These are phyloP conservation scores for Sebastes ruberrimus DNA, from an alignment of 2,797 vertebrate genomes.

Conservation along the genomic window DNA sequence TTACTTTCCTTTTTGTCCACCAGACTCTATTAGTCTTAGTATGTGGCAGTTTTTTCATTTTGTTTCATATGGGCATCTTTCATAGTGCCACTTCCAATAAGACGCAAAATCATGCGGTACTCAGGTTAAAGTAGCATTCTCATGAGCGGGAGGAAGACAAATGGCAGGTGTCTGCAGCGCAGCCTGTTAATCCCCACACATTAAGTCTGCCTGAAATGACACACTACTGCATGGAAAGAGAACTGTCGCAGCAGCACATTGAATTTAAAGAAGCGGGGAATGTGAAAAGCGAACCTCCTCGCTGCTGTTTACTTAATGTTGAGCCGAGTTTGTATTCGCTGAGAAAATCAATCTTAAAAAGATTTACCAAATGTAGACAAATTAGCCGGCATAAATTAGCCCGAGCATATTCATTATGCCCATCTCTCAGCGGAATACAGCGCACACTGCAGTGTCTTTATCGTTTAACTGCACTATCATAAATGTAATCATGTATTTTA, in stretches of 20 bases:
- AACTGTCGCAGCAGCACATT: constrained; percentile 37
- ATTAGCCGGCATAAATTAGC: constrained; percentile 76
- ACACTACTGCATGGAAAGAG: constrained; percentile 31
- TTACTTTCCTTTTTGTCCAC: constrained; percentile 14
- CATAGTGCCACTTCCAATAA: constrained; percentile 71
- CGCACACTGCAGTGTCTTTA: constrained; percentile 69
- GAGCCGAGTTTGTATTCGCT: constrained; percentile 61
- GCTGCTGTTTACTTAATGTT: constrained; percentile 58
- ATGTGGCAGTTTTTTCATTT: constrained; percentile 40
- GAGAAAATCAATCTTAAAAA: constrained; percentile 75
- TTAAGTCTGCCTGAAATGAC: constrained; percentile 42
- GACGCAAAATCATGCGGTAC: constrained; percentile 55
- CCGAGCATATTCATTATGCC: constrained; percentile 71
- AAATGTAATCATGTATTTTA: constrained; percentile 76
- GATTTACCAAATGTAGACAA: constrained; percentile 75
- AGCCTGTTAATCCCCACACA: constrained; percentile 54
- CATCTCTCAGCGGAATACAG: constrained; percentile 62
- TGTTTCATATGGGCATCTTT: constrained; percentile 56
- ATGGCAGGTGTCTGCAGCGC: constrained; percentile 62
- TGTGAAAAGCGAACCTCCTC: constrained; percentile 34
- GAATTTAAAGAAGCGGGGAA: constrained; percentile 50
- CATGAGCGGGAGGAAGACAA: constrained; percentile 58
- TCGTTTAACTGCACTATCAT: constrained; percentile 74
- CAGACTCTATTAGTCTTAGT: constrained; percentile 11
- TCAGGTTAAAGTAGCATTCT: constrained; percentile 56